These are phyloP conservation scores for Onchidella celtica DNA, from an alignment of 2,888 invertebrate species.

Conservation along the genomic window DNA sequence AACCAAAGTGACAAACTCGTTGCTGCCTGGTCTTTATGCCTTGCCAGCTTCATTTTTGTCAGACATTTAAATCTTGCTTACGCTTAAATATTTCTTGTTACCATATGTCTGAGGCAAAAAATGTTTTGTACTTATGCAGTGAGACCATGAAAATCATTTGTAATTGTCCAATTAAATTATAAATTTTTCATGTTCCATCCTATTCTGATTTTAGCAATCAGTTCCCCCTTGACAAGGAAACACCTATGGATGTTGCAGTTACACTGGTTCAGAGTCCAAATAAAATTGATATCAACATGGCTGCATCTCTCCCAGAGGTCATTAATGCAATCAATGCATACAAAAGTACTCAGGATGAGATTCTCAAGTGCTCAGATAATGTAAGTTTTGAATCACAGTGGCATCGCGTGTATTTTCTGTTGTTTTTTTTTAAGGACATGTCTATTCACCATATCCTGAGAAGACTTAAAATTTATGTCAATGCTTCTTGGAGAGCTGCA, in stretches of 20 bases:
- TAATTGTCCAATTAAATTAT: too few relatives aligned
- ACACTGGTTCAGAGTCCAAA: slow-evolving; percentile 59
- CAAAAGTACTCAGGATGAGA: slow-evolving; percentile 69
- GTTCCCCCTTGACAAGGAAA: slow-evolving; percentile 66
- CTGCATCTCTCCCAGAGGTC: slow-evolving; percentile 63
- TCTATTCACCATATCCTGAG: too few relatives aligned
- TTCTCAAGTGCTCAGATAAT: slow-evolving; percentile 62
- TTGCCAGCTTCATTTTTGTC: slow-evolving; percentile 25
- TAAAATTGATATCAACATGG: slow-evolving; percentile 61
- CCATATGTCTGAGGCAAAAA: too few relatives aligned
- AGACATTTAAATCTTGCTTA: too few relatives aligned
- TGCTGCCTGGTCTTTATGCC: slow-evolving; percentile 6
- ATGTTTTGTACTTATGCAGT: too few relatives aligned
- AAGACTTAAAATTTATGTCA: too few relatives aligned
- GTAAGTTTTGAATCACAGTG: slow-evolving; percentile 56
- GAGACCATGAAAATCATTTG: too few relatives aligned
- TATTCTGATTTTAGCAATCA: slow-evolving; percentile 62
- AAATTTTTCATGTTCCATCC: too few relatives aligned
- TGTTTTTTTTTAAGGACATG: too few relatives aligned
- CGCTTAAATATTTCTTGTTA: too few relatives aligned
- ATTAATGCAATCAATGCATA: slow-evolving; percentile 64
- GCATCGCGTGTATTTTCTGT: too few relatives aligned
- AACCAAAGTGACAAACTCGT: slow-evolving; percentile 22
- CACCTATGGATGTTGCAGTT: slow-evolving; percentile 67
- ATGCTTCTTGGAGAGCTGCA: too few relatives aligned